phyloP scores from a whole-genome alignment of 2,888 invertebrate genomes.

The Protophormia terraenovae region DNA sequence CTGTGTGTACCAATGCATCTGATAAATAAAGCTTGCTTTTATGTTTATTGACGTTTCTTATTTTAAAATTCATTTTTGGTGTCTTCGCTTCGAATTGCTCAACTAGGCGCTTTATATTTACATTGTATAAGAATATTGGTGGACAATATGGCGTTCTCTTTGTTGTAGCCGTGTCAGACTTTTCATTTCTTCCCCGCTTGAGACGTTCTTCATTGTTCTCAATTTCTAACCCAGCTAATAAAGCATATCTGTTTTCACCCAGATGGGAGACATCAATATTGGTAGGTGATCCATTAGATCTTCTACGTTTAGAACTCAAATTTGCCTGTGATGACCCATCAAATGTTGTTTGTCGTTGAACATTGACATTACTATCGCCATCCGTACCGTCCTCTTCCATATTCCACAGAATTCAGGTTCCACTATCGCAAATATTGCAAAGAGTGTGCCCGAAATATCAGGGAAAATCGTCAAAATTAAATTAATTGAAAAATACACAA shows the following conservation, averaged over 20 bases:
- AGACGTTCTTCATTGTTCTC: not conserved
- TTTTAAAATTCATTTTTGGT: slow-evolving; percentile 12
- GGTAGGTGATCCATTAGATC: not conserved
- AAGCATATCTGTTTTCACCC: not conserved
- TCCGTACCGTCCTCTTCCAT: not conserved
- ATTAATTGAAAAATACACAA: not conserved
- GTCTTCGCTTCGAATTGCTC: not conserved
- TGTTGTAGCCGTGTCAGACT: not conserved
- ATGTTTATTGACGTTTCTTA: not conserved
- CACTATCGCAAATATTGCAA: too few relatives aligned
- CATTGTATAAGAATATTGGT: not conserved
- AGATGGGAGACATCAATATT: not conserved
- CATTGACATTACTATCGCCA: not conserved
- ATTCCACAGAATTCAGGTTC: too few relatives aligned
- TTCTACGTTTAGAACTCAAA: too few relatives aligned
- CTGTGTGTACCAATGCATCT: not conserved
- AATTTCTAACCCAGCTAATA: not conserved
- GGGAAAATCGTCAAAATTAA: not conserved
- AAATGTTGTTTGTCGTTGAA: too few relatives aligned
- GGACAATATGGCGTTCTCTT: not conserved
- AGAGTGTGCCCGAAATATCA: too few relatives aligned
- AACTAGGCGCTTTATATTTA: slow-evolving; percentile 8
- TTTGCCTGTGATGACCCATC: too few relatives aligned
- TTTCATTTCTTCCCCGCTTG: not conserved
- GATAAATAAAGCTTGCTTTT: slow-evolving; percentile 21